These are phyloP conservation scores for Sebastes aleutianus DNA, from an alignment of 2,797 vertebrate species.

Conservation along the genomic window DNA sequence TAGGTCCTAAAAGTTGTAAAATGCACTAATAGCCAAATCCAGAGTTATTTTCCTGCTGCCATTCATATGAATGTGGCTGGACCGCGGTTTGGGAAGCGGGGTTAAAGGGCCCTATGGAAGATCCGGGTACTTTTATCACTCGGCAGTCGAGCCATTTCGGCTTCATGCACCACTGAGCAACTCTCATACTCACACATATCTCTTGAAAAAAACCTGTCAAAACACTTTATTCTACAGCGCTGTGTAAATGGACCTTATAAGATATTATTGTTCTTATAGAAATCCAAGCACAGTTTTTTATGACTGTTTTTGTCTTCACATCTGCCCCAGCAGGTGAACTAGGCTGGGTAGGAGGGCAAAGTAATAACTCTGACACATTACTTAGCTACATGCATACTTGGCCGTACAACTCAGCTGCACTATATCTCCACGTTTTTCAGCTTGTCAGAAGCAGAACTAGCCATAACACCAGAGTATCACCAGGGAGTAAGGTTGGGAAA, in stretches of 20 bases:
- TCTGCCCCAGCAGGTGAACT: slow-evolving; percentile 57
- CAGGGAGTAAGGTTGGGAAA: slow-evolving; percentile 78
- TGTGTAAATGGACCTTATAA: background rate
- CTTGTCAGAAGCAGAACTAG: slow-evolving; percentile 75
- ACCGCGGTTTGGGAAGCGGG: too few species aligned
- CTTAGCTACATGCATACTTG: slow-evolving; percentile 58
- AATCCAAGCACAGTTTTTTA: slow-evolving; percentile 27
- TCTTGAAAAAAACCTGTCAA: background rate
- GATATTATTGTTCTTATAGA: slow-evolving; percentile 1
- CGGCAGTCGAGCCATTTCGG: too few species aligned
- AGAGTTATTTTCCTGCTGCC: too few species aligned
- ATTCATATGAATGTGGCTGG: too few species aligned
- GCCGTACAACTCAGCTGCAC: slow-evolving; percentile 62
- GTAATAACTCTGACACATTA: slow-evolving; percentile 57
- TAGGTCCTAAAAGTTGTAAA: too few species aligned
- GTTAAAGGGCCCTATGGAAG: too few species aligned
- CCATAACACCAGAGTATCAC: slow-evolving; percentile 73
- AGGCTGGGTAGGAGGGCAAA: slow-evolving; percentile 40
- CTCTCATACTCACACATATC: background rate
- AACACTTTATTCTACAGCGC: background rate
- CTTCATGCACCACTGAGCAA: too few species aligned
- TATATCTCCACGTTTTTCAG: slow-evolving; percentile 66
- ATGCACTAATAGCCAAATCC: too few species aligned
- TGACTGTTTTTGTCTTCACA: slow-evolving; percentile 23
- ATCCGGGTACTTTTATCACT: too few species aligned